Evolutionary conservation across 1,140 invertebrate species (phyloP).

Genomic region (Bombus superbus): DNA sequence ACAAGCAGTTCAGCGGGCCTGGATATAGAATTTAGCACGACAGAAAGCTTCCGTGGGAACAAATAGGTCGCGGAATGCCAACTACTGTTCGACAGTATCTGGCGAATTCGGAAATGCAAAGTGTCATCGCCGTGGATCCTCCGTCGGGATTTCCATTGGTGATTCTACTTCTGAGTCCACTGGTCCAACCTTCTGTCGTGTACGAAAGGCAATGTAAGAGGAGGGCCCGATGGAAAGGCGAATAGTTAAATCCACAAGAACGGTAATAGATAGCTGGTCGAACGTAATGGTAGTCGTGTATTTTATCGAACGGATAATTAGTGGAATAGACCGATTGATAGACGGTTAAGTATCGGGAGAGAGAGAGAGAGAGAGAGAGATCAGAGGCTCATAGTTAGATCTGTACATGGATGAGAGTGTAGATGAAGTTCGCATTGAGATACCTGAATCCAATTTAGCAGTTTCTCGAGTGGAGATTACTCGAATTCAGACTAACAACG

Average conservation of each 20-base stretch:
- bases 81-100: constrained; percentile 10
- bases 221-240: not conserved
- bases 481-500: not conserved
- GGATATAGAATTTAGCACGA: not conserved
- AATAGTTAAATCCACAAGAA: not conserved
- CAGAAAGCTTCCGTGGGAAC: constrained; percentile 5
- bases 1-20: not conserved
- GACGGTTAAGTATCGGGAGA: not conserved
- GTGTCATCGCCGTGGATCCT: constrained; percentile 36
- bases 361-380: not conserved
- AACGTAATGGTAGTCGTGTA: not conserved
- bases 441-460: constrained; percentile 1
- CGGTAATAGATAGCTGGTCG: not conserved
- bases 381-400: not conserved
- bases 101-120: constrained; percentile 44
- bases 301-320: not conserved
- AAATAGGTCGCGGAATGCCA: constrained; percentile 34
- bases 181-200: not conserved
- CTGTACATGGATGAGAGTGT: not conserved
- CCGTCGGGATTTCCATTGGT: constrained; percentile 30
- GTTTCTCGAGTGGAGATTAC: not conserved
- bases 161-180: not conserved
- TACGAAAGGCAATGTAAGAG: not conserved
- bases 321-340: not conserved
- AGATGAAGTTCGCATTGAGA: not conserved